Evolutionary conservation across 2,888 invertebrate genomes (phyloP), one percentile per base, ranked within the genome.

Genomic region (Candidula unifasciata): DNA sequence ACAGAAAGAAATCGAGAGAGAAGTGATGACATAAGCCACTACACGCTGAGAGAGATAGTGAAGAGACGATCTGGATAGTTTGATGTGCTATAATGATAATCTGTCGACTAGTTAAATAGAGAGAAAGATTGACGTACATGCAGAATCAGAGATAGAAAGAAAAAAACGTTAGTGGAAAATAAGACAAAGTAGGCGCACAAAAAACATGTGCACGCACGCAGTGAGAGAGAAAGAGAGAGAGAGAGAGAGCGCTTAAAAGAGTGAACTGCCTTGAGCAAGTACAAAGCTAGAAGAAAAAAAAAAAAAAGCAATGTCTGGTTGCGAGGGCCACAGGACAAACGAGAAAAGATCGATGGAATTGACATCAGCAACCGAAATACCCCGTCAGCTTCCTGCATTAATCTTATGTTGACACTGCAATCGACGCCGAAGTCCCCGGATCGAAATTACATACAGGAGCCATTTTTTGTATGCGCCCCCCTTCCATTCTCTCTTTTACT

Each of bases 331-430:
- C 37, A 18, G 35, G 24, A 10, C 57, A 57, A 16, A 33, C 21
- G 76, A 33, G 21, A 35, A 10, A 35, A 44, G 35, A 82, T 82
- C 82, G 82, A 82, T 82, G 21, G 13, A 74, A 5, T 64, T 82
- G 82, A 82, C 82, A 82, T 82, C 82, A 82, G 82, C 82, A 60
- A 24, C 74, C 10, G 35, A 27, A 81, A 81, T 81, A 81, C 5
- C 60, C 8, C 35, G 66, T 27, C 57, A 16, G 64, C 30, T 30
- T 79, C 66, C 13, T 64, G 37, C 77, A 66, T 64, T 66, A 30
- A 57, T 76, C 57, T 27, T 33, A 54, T 1, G 21, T n/a, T 30
- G 33, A 5, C 27, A 18, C 27, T 54, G 57, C 24, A 16, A 33
- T 33, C 30, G 76, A n/a, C 21, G 57, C 27, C 76, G 30, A 57